Base-by-base conservation (phyloP, 2,113 vertebrate species). In the Xiphophorus couchianus region DNA sequence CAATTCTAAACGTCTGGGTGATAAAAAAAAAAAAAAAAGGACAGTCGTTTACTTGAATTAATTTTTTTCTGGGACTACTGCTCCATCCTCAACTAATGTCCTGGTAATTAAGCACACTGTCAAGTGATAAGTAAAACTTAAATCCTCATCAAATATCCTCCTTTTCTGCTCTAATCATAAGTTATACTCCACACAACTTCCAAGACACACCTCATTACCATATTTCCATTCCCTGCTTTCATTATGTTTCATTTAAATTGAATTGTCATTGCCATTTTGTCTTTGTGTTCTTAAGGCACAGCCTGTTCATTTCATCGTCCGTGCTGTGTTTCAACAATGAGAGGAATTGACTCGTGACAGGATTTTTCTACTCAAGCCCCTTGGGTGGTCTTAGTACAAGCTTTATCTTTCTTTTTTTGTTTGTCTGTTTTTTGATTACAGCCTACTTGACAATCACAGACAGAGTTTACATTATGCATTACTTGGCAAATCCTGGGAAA, bases 301-400 rank as follows among this genome's bases (percentile, higher is more conserved):
- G 1, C 3, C 39, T 9, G 22, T 25, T 83, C 25, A 67, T 75
- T 60, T 68, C 63, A 68, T 76, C n/a, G 39, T 44, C 58, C 14
- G 30, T 61, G 35, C 69, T 70, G 69, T 14, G 30, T 72, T 72
- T 72, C 60, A 71, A 62, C 33, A 28, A 62, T 61, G 15, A 69
- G 54, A 73, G 51, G n/a, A 73, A 79, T 71, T 37, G 7, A 72
- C 44, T 79, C 35, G 15, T 69, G 39, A 65, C 25, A 30, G 5
- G 42, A 54, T 71, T 58, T 73, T 75, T 73, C 48, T 62, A 8
- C 65, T 73, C 42, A 27, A 48, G n/a, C 58, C 15, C 44, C 44
- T 61, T n/a, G 35, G 64, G 72, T 68, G 35, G 42, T 72, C 58
- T 61, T 12, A 37, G 12, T 64, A 27, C 29, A 76, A 48, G 25